Percentiles rank a stretch among this genome's conserved stretches.
phyloP scores from a whole-genome alignment of 2,888 invertebrate species.

The Drosophila koepferae region DNA sequence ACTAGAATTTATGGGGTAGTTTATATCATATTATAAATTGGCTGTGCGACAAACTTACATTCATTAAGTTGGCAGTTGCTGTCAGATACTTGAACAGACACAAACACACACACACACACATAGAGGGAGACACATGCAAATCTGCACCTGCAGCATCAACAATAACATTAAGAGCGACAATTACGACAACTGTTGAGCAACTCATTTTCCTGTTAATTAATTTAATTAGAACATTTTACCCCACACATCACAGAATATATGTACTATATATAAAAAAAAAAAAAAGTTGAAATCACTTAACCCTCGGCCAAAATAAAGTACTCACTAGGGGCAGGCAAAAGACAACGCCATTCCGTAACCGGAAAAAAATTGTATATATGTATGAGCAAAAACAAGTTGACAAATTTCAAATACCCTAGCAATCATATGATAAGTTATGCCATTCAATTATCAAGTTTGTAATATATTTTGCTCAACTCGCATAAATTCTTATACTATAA shows the following conservation, averaged over 20 bases:
- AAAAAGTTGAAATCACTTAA: slow-evolving; percentile 33
- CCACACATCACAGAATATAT: slow-evolving; percentile 22
- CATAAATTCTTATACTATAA: not conserved
- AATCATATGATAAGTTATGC: not conserved
- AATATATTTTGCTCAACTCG: not conserved
- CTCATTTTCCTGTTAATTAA: slow-evolving; percentile 80
- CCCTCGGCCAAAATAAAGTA: slow-evolving; percentile 15
- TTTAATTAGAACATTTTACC: slow-evolving; percentile 68
- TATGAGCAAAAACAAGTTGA: not conserved
- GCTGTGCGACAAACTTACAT: slow-evolving; percentile 15
- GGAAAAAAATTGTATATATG: not conserved
- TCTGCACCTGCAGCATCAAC: slow-evolving; percentile 46
- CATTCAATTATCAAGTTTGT: not conserved
- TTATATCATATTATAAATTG: slow-evolving; percentile 21
- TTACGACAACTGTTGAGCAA: slow-evolving; percentile 65
- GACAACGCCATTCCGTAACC: not conserved
- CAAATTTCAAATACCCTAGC: not conserved
- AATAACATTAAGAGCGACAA: slow-evolving; percentile 26
- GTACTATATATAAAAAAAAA: not conserved
- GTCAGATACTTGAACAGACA: slow-evolving; percentile 10
- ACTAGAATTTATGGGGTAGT: slow-evolving; percentile 6
- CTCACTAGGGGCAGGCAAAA: not conserved
- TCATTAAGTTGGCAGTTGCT: slow-evolving; percentile 22
- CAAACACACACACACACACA: not conserved
- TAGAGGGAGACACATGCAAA: slow-evolving; percentile 38